A percentile compares a stretch with the other conserved stretches of the same genome.
Evolutionary conservation across 2,797 vertebrate genomes (phyloP).

Genomic region (Podargus strigoides): DNA sequence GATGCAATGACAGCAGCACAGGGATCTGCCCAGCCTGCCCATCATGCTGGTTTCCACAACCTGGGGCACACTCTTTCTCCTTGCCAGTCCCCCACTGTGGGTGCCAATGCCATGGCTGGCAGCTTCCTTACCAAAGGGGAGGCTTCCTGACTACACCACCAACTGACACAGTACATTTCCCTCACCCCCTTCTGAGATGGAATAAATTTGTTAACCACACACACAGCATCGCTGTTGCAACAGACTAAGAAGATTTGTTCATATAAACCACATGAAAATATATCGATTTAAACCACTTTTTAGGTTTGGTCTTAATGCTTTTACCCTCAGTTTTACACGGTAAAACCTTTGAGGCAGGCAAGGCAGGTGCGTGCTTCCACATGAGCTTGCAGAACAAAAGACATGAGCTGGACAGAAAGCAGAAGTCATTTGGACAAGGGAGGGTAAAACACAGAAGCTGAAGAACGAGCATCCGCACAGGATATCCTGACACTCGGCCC

Average conservation of each 20-base stretch:
- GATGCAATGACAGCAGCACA: not conserved
- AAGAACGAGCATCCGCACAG: not conserved
- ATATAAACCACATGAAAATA: not conserved
- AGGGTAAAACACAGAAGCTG: not conserved
- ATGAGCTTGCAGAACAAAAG: not conserved
- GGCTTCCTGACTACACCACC: not conserved
- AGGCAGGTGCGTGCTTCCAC: not conserved
- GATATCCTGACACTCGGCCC: not conserved
- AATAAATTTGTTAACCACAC: not conserved
- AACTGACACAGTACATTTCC: not conserved
- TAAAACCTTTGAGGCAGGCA: not conserved
- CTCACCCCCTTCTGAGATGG: not conserved
- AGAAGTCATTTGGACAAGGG: not conserved
- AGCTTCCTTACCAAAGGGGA: not conserved
- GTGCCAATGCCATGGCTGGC: not conserved
- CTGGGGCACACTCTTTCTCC: not conserved
- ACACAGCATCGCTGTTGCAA: not conserved
- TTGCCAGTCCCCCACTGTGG: accelerated
- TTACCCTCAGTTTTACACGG: not conserved
- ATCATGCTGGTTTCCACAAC: not conserved
- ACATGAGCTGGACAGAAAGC: not conserved
- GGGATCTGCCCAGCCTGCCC: not conserved
- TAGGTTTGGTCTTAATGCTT: not conserved
- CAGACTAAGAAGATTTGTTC: not conserved
- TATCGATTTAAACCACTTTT: not conserved